Conservation (phyloP, 1,140 invertebrate species). For the Pogonomyrmex californicus region DNA sequence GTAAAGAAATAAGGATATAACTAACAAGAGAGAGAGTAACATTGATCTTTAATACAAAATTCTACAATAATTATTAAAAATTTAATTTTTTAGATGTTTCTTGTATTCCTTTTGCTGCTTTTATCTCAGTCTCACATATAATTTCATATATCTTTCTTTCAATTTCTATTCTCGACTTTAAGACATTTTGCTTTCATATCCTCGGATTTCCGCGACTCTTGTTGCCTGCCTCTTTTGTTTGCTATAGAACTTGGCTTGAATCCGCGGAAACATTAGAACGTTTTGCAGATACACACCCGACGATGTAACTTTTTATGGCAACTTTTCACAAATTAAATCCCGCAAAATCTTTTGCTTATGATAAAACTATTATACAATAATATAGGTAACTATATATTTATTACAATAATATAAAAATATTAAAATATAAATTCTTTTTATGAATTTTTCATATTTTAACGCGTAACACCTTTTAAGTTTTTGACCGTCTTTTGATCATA, state of each 20-base stretch:
- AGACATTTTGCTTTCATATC: conserved; percentile 21
- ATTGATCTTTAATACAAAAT: conserved; percentile 23
- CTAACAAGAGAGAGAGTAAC: no score
- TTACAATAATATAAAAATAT: not conserved
- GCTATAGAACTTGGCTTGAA: conserved; percentile 29
- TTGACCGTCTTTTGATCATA: no score
- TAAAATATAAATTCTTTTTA: not conserved
- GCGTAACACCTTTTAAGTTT: no score
- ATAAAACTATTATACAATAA: not conserved
- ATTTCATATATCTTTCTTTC: conserved; percentile 23
- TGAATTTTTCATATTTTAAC: no score
- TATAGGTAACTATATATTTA: not conserved
- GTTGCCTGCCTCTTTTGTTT: conserved; percentile 34
- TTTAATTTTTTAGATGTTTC: not conserved
- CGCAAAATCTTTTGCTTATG: conserved; percentile 13
- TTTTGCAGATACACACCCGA: conserved; percentile 12
- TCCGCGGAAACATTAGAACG: conserved; percentile 22
- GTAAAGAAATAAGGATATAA: no score
- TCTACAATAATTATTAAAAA: not conserved
- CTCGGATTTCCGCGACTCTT: conserved; percentile 37
- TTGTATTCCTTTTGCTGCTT: not conserved
- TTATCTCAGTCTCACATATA: not conserved
- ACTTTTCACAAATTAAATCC: conserved; percentile 30
- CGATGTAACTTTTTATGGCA: conserved; percentile 31
- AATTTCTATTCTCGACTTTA: not conserved